These are phyloP conservation scores for Lindbergichthys nudifrons DNA, from an alignment of 2,797 vertebrate genomes.

Conservation along the genomic window DNA sequence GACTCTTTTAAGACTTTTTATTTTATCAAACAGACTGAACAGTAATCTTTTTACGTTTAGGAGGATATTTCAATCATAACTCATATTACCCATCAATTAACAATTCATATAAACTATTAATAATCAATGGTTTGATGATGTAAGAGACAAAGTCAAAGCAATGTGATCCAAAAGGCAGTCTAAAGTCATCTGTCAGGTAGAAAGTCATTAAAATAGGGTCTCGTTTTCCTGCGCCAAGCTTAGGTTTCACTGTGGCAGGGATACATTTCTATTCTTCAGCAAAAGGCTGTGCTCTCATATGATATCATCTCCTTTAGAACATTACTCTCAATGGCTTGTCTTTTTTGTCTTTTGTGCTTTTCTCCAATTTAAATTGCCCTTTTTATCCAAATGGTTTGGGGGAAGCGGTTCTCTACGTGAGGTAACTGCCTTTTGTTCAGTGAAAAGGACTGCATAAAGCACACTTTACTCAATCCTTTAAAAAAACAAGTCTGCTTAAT, in stretches of 20 bases:
- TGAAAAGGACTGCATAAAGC: slow-evolving; percentile 78
- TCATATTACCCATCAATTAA: slow-evolving; percentile 73
- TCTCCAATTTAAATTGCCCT: slow-evolving; percentile 64
- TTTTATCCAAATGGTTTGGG: slow-evolving; percentile 68
- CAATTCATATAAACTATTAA: slow-evolving; percentile 86
- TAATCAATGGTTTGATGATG: slow-evolving; percentile 86
- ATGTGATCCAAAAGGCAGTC: slow-evolving; percentile 86
- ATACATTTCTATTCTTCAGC: slow-evolving; percentile 85
- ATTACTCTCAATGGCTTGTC: slow-evolving; percentile 68
- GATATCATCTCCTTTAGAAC: slow-evolving; percentile 78
- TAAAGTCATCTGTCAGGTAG: slow-evolving; percentile 89
- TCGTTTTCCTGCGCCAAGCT: slow-evolving; percentile 80
- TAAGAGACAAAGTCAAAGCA: slow-evolving; percentile 86
- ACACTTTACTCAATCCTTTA: slow-evolving; percentile 80
- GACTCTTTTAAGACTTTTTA: slow-evolving; percentile 10
- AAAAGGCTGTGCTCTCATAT: slow-evolving; percentile 77
- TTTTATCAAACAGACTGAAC: background rate
- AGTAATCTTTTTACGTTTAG: slow-evolving; percentile 10
- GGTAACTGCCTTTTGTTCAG: slow-evolving; percentile 79
- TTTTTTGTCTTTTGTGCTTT: slow-evolving; percentile 67
- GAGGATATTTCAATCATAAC: slow-evolving; percentile 44
- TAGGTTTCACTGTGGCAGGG: slow-evolving; percentile 79
- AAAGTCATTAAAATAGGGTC: slow-evolving; percentile 87
- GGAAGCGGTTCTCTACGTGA: slow-evolving; percentile 76
- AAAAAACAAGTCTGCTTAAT: slow-evolving; percentile 84